These are phyloP conservation scores for Cacatua alba DNA, from an alignment of 2,113 vertebrate genomes.

Conservation along the genomic window DNA sequence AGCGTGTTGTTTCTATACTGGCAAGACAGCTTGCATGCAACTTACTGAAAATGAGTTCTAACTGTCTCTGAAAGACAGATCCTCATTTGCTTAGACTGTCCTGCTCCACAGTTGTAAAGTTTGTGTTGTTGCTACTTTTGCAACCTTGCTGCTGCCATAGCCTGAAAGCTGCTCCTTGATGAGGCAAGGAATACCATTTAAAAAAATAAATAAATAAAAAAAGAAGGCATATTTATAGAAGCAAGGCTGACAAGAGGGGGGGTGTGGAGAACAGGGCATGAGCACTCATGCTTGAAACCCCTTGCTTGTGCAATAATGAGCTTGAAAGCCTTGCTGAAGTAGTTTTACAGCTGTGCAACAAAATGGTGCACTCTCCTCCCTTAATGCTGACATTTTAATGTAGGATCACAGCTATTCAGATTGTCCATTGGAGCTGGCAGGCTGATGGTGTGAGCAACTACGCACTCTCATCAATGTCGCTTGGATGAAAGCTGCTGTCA, in stretches of 20 bases:
- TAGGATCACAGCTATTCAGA: conserved; percentile 73
- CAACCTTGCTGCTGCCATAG: neutral
- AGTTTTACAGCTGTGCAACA: conserved; percentile 73
- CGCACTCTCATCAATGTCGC: conserved; percentile 70
- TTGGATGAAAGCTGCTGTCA: conserved; percentile 72
- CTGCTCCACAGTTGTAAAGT: neutral
- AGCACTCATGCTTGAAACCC: conserved; percentile 72
- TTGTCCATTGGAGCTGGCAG: conserved; percentile 73
- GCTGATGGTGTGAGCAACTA: conserved; percentile 73
- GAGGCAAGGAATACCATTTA: neutral
- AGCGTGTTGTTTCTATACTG: neutral
- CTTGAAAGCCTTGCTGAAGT: conserved; percentile 72
- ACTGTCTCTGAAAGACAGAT: neutral
- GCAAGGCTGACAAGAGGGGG: neutral
- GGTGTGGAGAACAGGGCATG: conserved; percentile 42
- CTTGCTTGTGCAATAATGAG: conserved; percentile 71
- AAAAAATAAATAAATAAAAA: neutral
- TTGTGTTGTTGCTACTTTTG: neutral
- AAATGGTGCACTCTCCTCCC: conserved; percentile 71
- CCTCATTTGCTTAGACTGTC: neutral
- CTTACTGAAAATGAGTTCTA: neutral
- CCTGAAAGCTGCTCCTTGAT: neutral
- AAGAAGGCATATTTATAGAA: conserved; percentile 36
- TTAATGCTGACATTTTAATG: conserved; percentile 74
- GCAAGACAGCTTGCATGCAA: neutral